Percentiles rank a stretch among this genome's conserved stretches.
Evolutionary conservation across 2,888 invertebrate genomes (phyloP).

Genomic region (Sminthurides aquaticus): DNA sequence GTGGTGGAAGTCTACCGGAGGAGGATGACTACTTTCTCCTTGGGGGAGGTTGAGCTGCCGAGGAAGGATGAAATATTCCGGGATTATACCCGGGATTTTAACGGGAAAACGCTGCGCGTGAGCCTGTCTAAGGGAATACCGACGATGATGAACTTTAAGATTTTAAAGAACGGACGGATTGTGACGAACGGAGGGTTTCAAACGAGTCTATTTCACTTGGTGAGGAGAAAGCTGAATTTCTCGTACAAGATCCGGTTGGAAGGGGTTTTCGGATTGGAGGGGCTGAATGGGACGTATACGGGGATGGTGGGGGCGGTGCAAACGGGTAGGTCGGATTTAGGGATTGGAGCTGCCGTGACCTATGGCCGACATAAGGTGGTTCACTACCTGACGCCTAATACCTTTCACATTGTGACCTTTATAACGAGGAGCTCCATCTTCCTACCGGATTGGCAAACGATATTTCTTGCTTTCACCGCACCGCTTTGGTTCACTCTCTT

Average conservation of each 20-base stretch:
- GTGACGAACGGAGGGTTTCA: slow-evolving; percentile 20
- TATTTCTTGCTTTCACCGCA: slow-evolving; percentile 15
- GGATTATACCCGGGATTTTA: slow-evolving; percentile 20
- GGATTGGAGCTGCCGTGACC: slow-evolving; percentile 21
- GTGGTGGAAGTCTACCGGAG: slow-evolving; percentile 3
- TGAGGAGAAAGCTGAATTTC: slow-evolving; percentile 20
- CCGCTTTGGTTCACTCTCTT: slow-evolving; percentile 16
- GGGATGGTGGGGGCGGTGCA: slow-evolving; percentile 23
- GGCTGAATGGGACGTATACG: slow-evolving; percentile 13
- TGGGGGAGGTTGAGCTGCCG: neutral
- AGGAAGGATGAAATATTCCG: slow-evolving; percentile 2
- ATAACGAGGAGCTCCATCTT: slow-evolving; percentile 10
- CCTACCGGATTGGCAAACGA: slow-evolving; percentile 18
- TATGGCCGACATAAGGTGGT: slow-evolving; percentile 11
- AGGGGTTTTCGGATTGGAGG: slow-evolving; percentile 10
- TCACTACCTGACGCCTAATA: slow-evolving; percentile 21
- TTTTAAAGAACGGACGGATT: slow-evolving; percentile 8
- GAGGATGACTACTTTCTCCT: neutral
- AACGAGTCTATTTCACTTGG: slow-evolving; percentile 13
- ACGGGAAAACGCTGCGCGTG: slow-evolving; percentile 15
- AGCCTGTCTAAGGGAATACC: slow-evolving; percentile 17
- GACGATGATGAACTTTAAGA: slow-evolving; percentile 13
- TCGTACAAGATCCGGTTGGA: slow-evolving; percentile 4
- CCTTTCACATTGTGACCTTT: slow-evolving; percentile 20
- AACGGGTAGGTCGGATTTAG: slow-evolving; percentile 14